A percentile compares a stretch with the other conserved stretches of the same genome.
Conservation (phyloP, 2,113 vertebrate species). For the Monopterus albus region DNA sequence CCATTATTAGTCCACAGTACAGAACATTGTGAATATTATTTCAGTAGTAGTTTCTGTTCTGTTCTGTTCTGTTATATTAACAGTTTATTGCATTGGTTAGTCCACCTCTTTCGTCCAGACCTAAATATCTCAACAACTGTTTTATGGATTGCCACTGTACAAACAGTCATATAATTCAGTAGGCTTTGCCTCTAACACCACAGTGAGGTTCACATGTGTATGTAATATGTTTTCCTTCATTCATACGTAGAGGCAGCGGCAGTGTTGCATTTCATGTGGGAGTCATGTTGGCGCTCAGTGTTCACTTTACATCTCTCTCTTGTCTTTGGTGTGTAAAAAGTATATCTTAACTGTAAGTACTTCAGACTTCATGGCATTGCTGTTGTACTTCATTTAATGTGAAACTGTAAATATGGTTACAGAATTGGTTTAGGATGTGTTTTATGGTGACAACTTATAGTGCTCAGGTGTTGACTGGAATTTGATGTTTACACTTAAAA, state of each 20-base stretch:
- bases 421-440: conserved; percentile 25
- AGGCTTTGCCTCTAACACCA: background rate
- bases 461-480: conserved; percentile 73
- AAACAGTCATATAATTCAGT: too few relatives aligned
- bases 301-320: conserved; percentile 16
- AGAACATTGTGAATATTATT: too few relatives aligned
- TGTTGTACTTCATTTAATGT: conserved; percentile 33
- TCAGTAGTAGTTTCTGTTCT: background rate
- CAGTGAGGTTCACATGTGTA: background rate
- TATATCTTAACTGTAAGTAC: conserved; percentile 53
- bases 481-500: conserved; percentile 70
- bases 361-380: conserved; percentile 45
- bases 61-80: background rate
- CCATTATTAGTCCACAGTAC: conserved; percentile 35
- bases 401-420: conserved; percentile 44
- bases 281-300: background rate
- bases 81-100: background rate
- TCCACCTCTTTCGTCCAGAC: background rate
- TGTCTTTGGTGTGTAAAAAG: conserved; percentile 13
- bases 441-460: conserved; percentile 59
- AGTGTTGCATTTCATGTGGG: background rate
- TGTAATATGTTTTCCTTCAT: background rate
- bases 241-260: background rate
- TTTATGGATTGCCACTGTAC: background rate
- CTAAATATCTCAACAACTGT: background rate